Evolutionary conservation across 2,797 vertebrate species (phyloP).

Genomic region (Nasua narica): DNA sequence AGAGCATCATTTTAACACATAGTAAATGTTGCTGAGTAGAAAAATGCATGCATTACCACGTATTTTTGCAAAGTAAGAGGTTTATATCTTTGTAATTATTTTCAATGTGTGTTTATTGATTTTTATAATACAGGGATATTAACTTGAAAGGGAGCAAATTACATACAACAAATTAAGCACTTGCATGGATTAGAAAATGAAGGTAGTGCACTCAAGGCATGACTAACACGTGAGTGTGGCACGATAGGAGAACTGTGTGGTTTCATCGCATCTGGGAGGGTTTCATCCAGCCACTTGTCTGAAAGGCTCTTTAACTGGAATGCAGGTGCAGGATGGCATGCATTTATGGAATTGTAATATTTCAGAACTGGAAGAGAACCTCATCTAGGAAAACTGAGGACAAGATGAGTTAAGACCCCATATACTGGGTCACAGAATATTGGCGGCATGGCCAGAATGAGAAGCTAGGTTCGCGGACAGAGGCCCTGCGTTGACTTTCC

Average conservation of each 20-base stretch:
- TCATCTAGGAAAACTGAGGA: background rate
- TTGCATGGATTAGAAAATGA: constrained; percentile 70
- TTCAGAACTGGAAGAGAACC: background rate
- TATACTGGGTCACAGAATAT: background rate
- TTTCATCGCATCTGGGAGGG: constrained; percentile 4
- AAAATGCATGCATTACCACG: constrained; percentile 58
- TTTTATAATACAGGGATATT: constrained; percentile 63
- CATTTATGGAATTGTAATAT: background rate
- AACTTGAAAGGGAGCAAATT: constrained; percentile 73
- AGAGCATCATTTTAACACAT: constrained; percentile 63
- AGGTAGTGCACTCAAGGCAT: constrained; percentile 46
- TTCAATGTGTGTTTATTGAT: constrained; percentile 74
- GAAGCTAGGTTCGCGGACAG: background rate
- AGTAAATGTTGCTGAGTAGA: constrained; percentile 71
- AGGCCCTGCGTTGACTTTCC: background rate
- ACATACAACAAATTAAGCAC: constrained; percentile 72
- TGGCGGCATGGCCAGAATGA: background rate
- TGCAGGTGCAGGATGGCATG: constrained; percentile 28
- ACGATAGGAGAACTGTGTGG: background rate
- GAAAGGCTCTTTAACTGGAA: constrained; percentile 30
- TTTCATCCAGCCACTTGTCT: constrained; percentile 21
- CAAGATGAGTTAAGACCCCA: background rate
- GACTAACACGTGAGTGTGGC: background rate
- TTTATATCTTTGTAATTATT: constrained; percentile 77
- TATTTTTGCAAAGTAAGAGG: constrained; percentile 72